phyloP scores from a whole-genome alignment of 2,888 invertebrate genomes.

The Zaprionus lineosus region DNA sequence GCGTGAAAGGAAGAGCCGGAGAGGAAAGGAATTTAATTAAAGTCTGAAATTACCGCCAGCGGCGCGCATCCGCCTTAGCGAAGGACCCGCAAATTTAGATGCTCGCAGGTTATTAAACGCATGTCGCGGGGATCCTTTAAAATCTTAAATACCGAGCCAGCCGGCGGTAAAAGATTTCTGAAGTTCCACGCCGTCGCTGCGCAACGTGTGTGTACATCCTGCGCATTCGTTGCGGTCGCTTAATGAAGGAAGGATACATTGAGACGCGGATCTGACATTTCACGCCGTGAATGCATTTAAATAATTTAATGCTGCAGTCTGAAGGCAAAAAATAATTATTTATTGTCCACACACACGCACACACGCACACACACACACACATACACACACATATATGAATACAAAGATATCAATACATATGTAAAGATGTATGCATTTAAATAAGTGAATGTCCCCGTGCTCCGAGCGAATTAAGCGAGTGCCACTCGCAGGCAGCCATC shows the following conservation, averaged over 20 bases:
- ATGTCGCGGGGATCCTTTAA: constrained; percentile 28
- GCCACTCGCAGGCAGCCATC: constrained; percentile 30
- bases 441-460: constrained; percentile 16
- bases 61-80: constrained; percentile 48
- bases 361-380: neutral
- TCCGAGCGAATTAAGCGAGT: constrained; percentile 44
- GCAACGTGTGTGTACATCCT: too few relatives aligned
- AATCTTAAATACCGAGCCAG: constrained; percentile 28
- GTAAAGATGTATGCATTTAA: neutral
- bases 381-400: neutral
- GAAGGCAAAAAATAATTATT: constrained; percentile 49
- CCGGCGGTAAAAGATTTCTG: constrained; percentile 16
- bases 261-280: constrained; percentile 14
- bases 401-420: neutral
- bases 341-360: constrained; percentile 30
- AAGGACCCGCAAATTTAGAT: constrained; percentile 63
- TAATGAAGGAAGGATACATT: constrained; percentile 9
- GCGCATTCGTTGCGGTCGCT: neutral
- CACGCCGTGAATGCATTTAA: constrained; percentile 44
- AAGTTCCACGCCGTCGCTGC: too few relatives aligned
- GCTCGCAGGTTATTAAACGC: constrained; percentile 53
- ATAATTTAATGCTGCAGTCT: constrained; percentile 34
- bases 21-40: constrained; percentile 74
- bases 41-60: constrained; percentile 70
- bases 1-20: constrained; percentile 41